Base-by-base conservation (phyloP, 2,888 invertebrate genomes). In the Mystacides longicornis region DNA sequence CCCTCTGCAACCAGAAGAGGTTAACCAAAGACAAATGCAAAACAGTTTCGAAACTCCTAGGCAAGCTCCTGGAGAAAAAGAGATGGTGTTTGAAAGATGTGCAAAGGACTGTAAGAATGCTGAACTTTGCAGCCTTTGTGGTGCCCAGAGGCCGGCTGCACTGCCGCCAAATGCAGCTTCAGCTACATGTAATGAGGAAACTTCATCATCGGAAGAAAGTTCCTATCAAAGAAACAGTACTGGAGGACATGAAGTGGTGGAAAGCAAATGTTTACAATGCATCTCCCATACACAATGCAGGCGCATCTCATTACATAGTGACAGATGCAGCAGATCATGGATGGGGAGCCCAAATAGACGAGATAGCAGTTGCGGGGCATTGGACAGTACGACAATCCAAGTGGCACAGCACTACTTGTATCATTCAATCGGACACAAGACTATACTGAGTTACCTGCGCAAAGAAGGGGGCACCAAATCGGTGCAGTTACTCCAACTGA, bases 391-490 rank as follows among this genome's bases (percentile, higher is more conserved):
- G 7, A 27, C 27, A 27, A 27, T 27, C 27, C 27, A 27, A 27
- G 11, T 27, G 27, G 27, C 27, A 27, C 27, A 27, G 27, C 27
- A 27, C 27, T 27, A 27, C 27, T 27, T 27, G 27, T 27, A 19
- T 57, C 23, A 50, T 65, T 14, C 65, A 65, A 43, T 61, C 62
- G 60, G 64, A 65, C 60, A 64, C 27, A 46, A 51, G 14, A 62
- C 63, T 0, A 63, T 58, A 7, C 58, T 65, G 7, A 49, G 60
- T 2, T 60, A 64, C 20, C 54, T 63, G 3, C 52, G 62, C 3
- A 65, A 66, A 43, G 65, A 67, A 51, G 67, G 66, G 9, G 65
- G 66, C 0, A 65, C 64, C 1, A 63, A 62, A 51, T 65, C 65
- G 0, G 1, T 19, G 31, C 16, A 18, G 9, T 20, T 46, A 7